A percentile compares a stretch with the other conserved stretches of the same genome.
Evolutionary conservation across 2,888 invertebrate genomes (phyloP).

Genomic region (Plemyria rubiginata): DNA sequence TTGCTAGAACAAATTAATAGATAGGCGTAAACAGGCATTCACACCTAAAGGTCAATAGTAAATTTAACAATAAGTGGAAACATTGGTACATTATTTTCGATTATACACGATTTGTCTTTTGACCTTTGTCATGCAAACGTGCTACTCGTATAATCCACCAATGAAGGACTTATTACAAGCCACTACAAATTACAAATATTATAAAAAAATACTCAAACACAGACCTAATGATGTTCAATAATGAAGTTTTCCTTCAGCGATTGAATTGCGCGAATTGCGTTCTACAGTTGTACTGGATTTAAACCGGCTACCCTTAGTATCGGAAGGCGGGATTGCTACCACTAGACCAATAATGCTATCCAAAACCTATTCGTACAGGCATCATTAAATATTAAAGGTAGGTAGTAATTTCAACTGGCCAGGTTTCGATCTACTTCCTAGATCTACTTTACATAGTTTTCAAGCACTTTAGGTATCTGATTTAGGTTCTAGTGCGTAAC

Average conservation of each 20-base stretch:
- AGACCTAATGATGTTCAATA: no score
- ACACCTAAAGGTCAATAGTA: slow-evolving; percentile 18
- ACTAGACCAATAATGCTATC: no score
- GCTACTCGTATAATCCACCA: not conserved
- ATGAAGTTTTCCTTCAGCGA: no score
- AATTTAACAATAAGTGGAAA: slow-evolving; percentile 24
- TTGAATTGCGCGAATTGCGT: no score
- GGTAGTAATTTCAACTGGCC: not conserved
- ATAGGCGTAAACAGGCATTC: slow-evolving; percentile 15
- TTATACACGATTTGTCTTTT: slow-evolving; percentile 16
- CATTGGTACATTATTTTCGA: slow-evolving; percentile 13
- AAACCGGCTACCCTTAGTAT: no score
- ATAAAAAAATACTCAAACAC: no score
- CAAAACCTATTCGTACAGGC: not conserved
- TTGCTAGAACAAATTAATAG: slow-evolving; percentile 6
- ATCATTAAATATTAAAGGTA: not conserved
- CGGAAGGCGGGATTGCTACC: no score
- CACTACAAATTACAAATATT: not conserved
- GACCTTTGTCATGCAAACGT: slow-evolving; percentile 14
- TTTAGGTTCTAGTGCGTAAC: slow-evolving; percentile 38
- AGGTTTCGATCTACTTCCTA: slow-evolving; percentile 9
- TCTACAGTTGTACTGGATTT: no score
- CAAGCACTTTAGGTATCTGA: slow-evolving; percentile 20
- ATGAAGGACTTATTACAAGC: not conserved
- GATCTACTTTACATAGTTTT: slow-evolving; percentile 13